Percentiles rank a stretch among this genome's conserved stretches.
These are phyloP conservation scores for Cassiopea xamachana DNA, from an alignment of 30 jellyfish, hydroid and myxozoan species.

Conservation along the genomic window DNA sequence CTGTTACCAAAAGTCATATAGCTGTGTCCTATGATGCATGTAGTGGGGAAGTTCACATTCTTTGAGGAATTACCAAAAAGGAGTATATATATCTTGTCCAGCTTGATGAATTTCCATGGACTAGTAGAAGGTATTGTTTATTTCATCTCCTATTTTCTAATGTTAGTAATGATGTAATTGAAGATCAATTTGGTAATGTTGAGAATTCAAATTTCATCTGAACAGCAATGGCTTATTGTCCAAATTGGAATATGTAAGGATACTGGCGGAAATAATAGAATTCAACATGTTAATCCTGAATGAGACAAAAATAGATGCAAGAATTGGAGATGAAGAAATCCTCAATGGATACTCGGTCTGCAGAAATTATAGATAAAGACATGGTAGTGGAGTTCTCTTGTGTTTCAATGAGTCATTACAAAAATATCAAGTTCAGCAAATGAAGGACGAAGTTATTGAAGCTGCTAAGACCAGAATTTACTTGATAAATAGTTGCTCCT, in stretches of 20 bases:
- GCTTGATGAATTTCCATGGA: neutral
- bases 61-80: slow-evolving; percentile 36
- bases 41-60: neutral
- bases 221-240: slow-evolving; percentile 14
- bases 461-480: slow-evolving; percentile 25
- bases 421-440: neutral
- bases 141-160: neutral
- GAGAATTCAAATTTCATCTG: neutral
- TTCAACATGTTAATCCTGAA: slow-evolving; percentile 30
- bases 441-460: slow-evolving; percentile 21
- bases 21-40: slow-evolving; percentile 21
- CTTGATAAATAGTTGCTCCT: slow-evolving; percentile 34
- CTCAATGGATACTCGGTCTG: slow-evolving; percentile 3
- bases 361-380: slow-evolving; percentile 25
- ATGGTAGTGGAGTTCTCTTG: slow-evolving; percentile 38
- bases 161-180: neutral
- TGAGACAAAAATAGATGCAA: slow-evolving; percentile 30
- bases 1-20: slow-evolving; percentile 28
- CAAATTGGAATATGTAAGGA: slow-evolving; percentile 5
- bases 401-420: slow-evolving; percentile 13
- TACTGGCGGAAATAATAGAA: slow-evolving; percentile 15
- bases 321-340: slow-evolving; percentile 38
- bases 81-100: neutral
- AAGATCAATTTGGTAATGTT: neutral
- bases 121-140: slow-evolving; percentile 3